Percentiles rank a stretch among this genome's conserved stretches.
Evolutionary conservation across 2,797 vertebrate species (phyloP).

Genomic region (Potorous gilbertii): DNA sequence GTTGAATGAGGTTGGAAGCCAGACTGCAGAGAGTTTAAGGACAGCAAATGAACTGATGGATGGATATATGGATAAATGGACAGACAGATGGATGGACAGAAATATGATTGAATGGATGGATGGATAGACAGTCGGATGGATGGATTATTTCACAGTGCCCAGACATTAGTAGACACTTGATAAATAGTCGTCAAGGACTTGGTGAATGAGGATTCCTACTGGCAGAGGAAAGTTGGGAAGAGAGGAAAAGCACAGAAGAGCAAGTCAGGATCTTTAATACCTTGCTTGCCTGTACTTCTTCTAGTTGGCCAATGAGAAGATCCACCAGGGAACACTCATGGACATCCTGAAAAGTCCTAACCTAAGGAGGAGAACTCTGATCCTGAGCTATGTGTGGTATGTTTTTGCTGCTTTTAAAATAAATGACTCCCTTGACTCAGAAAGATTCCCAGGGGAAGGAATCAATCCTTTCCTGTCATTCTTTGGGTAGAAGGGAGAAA

Average conservation of each 20-base stretch:
- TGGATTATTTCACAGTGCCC: background rate
- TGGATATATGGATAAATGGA: no score
- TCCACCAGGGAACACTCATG: background rate
- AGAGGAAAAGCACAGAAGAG: no score
- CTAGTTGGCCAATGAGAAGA: background rate
- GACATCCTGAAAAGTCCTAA: background rate
- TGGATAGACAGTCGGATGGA: background rate
- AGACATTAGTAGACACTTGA: background rate
- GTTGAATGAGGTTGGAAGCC: background rate
- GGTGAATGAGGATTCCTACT: background rate
- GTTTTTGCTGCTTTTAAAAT: background rate
- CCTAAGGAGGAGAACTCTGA: background rate
- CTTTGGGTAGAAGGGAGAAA: no score
- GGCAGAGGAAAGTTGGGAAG: background rate
- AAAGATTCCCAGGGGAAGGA: no score
- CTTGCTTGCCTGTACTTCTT: background rate
- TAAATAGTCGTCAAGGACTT: background rate
- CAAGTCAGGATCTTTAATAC: no score
- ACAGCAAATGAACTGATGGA: no score
- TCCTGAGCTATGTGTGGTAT: background rate
- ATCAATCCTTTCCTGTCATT: no score
- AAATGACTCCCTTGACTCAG: background rate
- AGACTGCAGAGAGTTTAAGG: background rate
- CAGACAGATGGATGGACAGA: no score
- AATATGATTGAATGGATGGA: no score